phyloP scores from a whole-genome alignment of 2,113 vertebrate genomes.

The Taurulus bubalis region DNA sequence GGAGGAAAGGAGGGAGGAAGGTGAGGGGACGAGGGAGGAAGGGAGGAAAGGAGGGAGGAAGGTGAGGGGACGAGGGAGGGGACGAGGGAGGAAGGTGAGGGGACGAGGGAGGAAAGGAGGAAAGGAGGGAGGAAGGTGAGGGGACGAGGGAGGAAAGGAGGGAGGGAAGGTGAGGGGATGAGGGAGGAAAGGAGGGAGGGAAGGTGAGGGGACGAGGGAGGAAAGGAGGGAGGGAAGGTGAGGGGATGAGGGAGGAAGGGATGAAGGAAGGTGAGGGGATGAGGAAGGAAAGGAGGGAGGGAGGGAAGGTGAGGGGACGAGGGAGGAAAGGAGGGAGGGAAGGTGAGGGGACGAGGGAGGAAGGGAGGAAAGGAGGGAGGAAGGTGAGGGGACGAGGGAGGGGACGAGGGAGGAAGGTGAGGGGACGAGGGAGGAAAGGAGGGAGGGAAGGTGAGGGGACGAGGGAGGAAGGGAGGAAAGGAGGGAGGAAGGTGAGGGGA shows the following conservation, averaged over 20 bases:
- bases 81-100: slow-evolving; percentile 2
- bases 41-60: slow-evolving; percentile 4
- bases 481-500: slow-evolving; percentile 7
- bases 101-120: not conserved
- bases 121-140: not conserved
- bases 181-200: slow-evolving; percentile 6
- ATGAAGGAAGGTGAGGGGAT: too few species aligned
- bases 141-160: not conserved
- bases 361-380: slow-evolving; percentile 2
- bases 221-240: slow-evolving; percentile 7
- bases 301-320: not conserved
- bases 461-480: slow-evolving; percentile 4
- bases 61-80: too few species aligned
- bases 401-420: slow-evolving; percentile 4
- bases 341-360: not conserved
- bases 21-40: not conserved
- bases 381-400: not conserved
- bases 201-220: not conserved
- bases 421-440: not conserved
- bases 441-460: not conserved
- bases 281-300: slow-evolving; percentile 1
- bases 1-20: slow-evolving; percentile 4
- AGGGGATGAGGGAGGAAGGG: not conserved
- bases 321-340: slow-evolving; percentile 9
- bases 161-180: not conserved